These are phyloP conservation scores for Oasisia sp. DNA, from an alignment of 2,888 invertebrate genomes.

Conservation along the genomic window DNA sequence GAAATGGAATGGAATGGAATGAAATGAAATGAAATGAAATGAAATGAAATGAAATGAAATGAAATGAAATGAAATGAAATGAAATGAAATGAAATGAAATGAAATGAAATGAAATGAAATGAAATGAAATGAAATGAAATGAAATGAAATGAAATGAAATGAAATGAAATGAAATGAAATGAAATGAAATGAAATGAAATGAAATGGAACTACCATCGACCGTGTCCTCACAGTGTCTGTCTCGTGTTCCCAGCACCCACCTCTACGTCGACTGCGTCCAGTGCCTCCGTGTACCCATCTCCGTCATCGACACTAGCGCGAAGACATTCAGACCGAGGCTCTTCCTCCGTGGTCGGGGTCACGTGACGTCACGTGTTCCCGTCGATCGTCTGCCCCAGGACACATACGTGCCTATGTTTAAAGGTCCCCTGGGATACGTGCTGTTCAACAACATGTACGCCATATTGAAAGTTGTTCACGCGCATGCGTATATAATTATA, in stretches of 20 bases:
- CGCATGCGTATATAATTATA: background rate
- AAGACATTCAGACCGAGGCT: background rate
- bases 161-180: too few species aligned
- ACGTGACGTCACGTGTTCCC: background rate
- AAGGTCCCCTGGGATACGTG: background rate
- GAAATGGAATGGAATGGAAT: too few species aligned
- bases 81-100: too few species aligned
- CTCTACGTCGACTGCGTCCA: slow-evolving; percentile 11
- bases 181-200: too few species aligned
- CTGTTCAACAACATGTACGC: background rate
- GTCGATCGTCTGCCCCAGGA: background rate
- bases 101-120: too few species aligned
- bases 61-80: too few species aligned
- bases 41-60: too few species aligned
- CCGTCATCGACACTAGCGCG: background rate
- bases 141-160: too few species aligned
- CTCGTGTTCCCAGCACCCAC: background rate
- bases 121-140: too few species aligned
- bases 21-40: too few species aligned
- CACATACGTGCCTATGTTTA: background rate
- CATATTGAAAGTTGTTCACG: background rate
- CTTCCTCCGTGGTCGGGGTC: slow-evolving; percentile 12
- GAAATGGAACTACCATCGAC: too few species aligned
- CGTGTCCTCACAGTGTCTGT: background rate
- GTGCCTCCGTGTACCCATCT: background rate